These are phyloP conservation scores for Bambusicola thoracicus DNA, from an alignment of 2,113 vertebrate genomes.

Conservation along the genomic window DNA sequence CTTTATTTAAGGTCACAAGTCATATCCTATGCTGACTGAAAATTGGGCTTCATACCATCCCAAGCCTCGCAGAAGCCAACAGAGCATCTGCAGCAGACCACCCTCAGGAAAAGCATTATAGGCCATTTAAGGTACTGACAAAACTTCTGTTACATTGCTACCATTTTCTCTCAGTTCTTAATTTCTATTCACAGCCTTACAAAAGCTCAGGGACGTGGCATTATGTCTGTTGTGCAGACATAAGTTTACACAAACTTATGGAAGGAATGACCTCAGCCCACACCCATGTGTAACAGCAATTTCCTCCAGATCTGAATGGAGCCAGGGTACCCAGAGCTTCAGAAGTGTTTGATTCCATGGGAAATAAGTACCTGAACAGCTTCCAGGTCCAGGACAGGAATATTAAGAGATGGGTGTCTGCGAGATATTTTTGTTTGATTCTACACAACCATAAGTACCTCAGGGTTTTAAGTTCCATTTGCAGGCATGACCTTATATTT, in stretches of 20 bases:
- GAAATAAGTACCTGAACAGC: background rate
- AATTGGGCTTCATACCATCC: background rate
- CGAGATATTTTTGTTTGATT: background rate
- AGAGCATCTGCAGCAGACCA: background rate
- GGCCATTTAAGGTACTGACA: background rate
- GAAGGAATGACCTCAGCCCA: background rate
- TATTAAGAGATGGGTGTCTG: background rate
- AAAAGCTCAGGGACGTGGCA: background rate
- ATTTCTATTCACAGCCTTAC: background rate
- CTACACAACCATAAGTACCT: background rate
- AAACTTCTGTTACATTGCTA: background rate
- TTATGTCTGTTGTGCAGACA: background rate
- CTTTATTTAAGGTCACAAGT: background rate
- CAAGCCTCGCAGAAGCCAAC: background rate
- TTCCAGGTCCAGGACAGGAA: background rate
- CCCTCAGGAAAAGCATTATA: background rate
- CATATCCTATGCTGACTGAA: background rate
- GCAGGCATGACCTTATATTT: background rate
- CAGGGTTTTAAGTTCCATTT: background rate
- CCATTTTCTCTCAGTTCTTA: background rate
- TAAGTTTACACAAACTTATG: background rate
- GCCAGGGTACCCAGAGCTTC: background rate
- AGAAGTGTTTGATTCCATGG: background rate
- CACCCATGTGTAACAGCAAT: background rate
- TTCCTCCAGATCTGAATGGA: background rate